phyloP scores from a whole-genome alignment of 1,140 invertebrate genomes.

The Lepidurus couesii region DNA sequence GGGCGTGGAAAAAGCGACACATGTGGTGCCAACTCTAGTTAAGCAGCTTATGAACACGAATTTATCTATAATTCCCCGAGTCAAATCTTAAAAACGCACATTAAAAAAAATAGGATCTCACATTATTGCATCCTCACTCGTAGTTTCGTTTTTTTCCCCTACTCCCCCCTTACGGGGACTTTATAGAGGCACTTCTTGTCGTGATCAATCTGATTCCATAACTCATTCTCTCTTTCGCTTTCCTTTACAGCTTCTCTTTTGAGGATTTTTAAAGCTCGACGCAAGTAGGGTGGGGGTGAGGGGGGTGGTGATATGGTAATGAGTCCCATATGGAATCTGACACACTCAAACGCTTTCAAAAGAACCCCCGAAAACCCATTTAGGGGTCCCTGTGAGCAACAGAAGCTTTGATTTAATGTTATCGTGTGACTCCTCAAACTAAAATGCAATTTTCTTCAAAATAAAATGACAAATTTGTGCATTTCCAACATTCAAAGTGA shows the following conservation, averaged over 20 bases:
- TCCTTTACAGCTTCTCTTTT: neutral
- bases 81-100: neutral
- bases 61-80: neutral
- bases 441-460: too few relatives aligned
- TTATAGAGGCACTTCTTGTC: neutral
- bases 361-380: neutral
- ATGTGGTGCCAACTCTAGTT: neutral
- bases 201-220: conserved; percentile 19
- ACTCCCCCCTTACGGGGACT: neutral
- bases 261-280: neutral
- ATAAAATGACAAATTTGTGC: neutral
- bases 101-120: neutral
- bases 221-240: neutral
- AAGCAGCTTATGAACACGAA: neutral
- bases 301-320: conserved; percentile 1
- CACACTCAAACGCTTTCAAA: conserved; percentile 19
- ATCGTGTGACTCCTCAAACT: neutral
- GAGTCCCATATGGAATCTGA: conserved; percentile 21
- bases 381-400: neutral
- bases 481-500: neutral
- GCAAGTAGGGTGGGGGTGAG: neutral
- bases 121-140: neutral
- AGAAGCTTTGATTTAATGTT: neutral
- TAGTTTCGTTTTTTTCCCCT: neutral
- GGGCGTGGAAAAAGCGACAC: neutral